phyloP scores from a whole-genome alignment of 2,797 vertebrate genomes.

The Bothrops alternatus region DNA sequence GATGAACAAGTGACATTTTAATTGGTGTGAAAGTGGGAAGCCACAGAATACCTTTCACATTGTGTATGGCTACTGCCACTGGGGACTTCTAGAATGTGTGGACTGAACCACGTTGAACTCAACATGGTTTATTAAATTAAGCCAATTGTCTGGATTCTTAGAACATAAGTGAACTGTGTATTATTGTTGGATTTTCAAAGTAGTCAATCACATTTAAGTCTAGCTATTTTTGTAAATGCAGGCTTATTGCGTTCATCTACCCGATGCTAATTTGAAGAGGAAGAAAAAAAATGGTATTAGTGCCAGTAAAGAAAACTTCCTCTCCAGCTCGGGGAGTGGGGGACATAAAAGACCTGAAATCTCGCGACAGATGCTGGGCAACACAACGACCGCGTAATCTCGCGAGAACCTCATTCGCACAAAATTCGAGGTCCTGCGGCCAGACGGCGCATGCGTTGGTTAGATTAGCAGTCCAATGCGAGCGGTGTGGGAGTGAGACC shows the following conservation, averaged over 20 bases:
- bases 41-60: neutral
- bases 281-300: neutral
- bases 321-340: neutral
- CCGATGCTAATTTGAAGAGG: neutral
- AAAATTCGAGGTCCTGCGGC: neutral
- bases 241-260: neutral
- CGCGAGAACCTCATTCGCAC: neutral
- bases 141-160: neutral
- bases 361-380: neutral
- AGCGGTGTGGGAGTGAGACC: neutral
- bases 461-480: neutral
- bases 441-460: neutral
- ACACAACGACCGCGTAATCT: fast-evolving
- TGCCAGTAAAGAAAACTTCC: neutral
- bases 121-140: neutral
- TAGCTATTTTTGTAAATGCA: neutral
- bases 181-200: neutral
- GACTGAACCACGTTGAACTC: neutral
- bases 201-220: neutral
- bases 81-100: neutral
- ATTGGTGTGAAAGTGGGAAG: neutral
- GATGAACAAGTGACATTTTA: neutral
- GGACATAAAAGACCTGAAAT: neutral
- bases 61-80: neutral
- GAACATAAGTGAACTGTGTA: neutral